Evolutionary conservation across 2,888 invertebrate species (phyloP).

Genomic region (Aphidius colemani): DNA sequence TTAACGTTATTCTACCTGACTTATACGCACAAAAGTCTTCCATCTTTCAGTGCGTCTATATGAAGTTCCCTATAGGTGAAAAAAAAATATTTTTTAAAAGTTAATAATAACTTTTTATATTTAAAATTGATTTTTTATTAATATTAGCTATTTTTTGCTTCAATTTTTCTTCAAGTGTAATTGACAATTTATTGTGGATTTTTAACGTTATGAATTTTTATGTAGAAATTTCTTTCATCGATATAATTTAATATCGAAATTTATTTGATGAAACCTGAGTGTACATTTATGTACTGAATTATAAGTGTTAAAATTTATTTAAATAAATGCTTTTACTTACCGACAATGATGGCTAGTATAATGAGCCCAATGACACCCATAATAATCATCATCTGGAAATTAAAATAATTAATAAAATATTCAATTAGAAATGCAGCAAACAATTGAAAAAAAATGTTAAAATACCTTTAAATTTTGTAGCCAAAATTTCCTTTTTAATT

Average conservation of each 20-base stretch:
- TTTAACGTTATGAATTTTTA: no score
- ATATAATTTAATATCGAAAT: no score
- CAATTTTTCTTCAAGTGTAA: no score
- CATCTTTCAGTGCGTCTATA: constrained; percentile 59
- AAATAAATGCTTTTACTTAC: constrained; percentile 63
- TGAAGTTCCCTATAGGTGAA: constrained; percentile 53
- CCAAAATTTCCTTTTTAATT: constrained; percentile 96
- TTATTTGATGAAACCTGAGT: no score
- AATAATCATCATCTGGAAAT: constrained; percentile 81
- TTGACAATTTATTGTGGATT: no score
- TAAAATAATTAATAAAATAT: constrained; percentile 18
- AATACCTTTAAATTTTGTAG: constrained; percentile 89
- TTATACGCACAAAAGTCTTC: constrained; percentile 59
- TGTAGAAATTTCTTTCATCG: no score
- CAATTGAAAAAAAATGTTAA: constrained; percentile 5
- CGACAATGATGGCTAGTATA: constrained; percentile 80
- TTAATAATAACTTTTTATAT: not conserved
- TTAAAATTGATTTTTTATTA: not conserved
- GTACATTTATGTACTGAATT: no score
- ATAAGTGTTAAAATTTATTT: no score
- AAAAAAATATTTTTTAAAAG: not conserved
- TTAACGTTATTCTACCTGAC: constrained; percentile 51
- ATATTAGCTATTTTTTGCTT: no score
- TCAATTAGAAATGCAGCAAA: not conserved
- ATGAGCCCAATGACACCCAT: constrained; percentile 84